Evolutionary conservation across 1,140 invertebrate species (phyloP), one percentile per base, ranked within the genome.

Genomic region (Rhyzopertha dominica): DNA sequence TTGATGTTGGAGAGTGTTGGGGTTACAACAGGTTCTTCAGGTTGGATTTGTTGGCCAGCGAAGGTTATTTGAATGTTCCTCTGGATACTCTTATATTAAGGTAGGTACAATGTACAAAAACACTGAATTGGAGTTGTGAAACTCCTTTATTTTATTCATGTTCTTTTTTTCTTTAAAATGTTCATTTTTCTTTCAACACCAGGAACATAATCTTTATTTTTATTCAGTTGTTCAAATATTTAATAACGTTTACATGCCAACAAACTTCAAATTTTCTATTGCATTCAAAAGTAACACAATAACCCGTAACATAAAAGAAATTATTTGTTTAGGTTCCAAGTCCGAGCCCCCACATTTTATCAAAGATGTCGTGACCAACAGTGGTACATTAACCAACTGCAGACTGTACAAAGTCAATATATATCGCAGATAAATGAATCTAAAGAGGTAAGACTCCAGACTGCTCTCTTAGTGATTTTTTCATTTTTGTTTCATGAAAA

Each of bases 1-100:
- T 96, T 76, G 91, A 95, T 73, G 89, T 95, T 47, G 90, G 90
- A n/a, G 92, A 96, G 75, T 96, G 91, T 63, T 95, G 91, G 92
- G 92, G 92, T 5, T 96, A 95, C 65, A 96, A 95, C 66, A 73
- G 91, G 48, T 96, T 96, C 69, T 96, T 94, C 67, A 72, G 90
- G 38, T 74, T 96, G 32, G 91, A 95, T 73, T 72, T 93, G 25
- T 74, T 96, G 9, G 89, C 87, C 13, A 87, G 82, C 56, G 91
- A 95, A 74, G 91, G 92, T 0, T 96, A 93, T 65, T 71, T 85
- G 31, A 84, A 87, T 62, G 79, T 80, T 0, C 77, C 82, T 48
- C 73, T 77, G 9, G 85, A 88, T 62, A 85, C 83, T 1, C 74
- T 89, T 26, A 83, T 86, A 51, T 68, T 88, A 17, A 77, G 81